These are phyloP conservation scores for Ameiurus melas DNA, from an alignment of 2,113 vertebrate genomes.

Conservation along the genomic window DNA sequence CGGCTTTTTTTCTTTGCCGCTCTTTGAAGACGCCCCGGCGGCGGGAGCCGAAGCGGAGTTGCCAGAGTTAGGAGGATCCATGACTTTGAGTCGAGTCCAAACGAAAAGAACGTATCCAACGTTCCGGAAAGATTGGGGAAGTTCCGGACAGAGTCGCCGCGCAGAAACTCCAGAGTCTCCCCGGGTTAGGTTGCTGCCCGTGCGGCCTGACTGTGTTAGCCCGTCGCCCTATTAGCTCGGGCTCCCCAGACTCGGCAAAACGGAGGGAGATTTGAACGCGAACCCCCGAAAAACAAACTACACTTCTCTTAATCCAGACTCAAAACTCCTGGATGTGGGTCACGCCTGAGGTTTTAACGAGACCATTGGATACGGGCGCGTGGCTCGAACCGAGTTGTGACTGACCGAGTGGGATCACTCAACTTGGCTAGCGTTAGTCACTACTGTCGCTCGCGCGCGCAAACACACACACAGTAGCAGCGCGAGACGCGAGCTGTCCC, in stretches of 20 bases:
- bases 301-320: not conserved
- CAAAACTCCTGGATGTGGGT: not conserved
- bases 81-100: conserved; percentile 41
- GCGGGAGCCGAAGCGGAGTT: conserved; percentile 61
- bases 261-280: conserved; percentile 26
- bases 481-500: not conserved
- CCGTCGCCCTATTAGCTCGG: not conserved
- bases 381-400: not conserved
- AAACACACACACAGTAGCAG: not conserved
- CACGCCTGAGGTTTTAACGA: not conserved
- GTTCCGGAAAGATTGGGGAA: not conserved
- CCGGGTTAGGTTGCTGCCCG: not conserved
- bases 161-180: not conserved
- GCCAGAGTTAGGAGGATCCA: conserved; percentile 68
- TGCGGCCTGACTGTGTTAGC: conserved; percentile 16
- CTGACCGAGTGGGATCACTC: not conserved
- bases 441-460: not conserved
- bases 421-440: not conserved
- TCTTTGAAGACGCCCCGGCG: conserved; percentile 59
- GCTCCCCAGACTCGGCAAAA: not conserved
- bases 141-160: not conserved
- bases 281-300: not conserved
- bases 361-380: not conserved
- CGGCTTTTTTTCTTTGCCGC: conserved; percentile 73
- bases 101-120: not conserved